These are phyloP conservation scores for Notocelia uddmanniana DNA, from an alignment of 2,888 invertebrate species.

Conservation along the genomic window DNA sequence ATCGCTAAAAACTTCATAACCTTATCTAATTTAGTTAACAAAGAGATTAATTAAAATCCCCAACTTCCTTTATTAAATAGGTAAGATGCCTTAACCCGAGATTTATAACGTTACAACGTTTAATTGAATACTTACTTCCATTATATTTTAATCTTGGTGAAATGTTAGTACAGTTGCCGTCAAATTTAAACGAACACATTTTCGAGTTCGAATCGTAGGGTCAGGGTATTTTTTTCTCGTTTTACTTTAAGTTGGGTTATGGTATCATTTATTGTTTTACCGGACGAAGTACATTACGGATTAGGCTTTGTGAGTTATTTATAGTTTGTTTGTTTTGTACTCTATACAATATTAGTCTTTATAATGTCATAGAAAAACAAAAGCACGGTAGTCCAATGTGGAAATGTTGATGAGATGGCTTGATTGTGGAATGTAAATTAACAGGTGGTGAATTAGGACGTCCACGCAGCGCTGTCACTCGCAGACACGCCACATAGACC, in stretches of 20 bases:
- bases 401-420: not conserved
- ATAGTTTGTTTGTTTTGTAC: too few relatives aligned
- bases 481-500: not conserved
- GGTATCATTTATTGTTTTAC: too few relatives aligned
- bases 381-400: not conserved
- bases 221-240: too few relatives aligned
- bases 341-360: too few relatives aligned
- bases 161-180: too few relatives aligned
- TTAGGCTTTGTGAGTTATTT: too few relatives aligned
- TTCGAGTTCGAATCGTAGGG: too few relatives aligned
- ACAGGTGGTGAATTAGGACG: not conserved
- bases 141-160: not conserved
- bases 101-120: not conserved
- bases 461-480: not conserved
- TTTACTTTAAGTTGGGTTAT: too few relatives aligned
- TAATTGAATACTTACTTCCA: not conserved
- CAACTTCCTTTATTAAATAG: conserved; percentile 68
- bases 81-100: conserved; percentile 55
- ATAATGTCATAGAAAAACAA: too few relatives aligned
- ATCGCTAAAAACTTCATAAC: conserved; percentile 63
- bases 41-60: conserved; percentile 72
- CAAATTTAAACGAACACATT: too few relatives aligned
- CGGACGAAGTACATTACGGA: too few relatives aligned
- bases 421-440: conserved; percentile 5
- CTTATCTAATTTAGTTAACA: conserved; percentile 70